Conservation (phyloP, 2,797 vertebrate species). For the Platyrinchus mystaceus region DNA sequence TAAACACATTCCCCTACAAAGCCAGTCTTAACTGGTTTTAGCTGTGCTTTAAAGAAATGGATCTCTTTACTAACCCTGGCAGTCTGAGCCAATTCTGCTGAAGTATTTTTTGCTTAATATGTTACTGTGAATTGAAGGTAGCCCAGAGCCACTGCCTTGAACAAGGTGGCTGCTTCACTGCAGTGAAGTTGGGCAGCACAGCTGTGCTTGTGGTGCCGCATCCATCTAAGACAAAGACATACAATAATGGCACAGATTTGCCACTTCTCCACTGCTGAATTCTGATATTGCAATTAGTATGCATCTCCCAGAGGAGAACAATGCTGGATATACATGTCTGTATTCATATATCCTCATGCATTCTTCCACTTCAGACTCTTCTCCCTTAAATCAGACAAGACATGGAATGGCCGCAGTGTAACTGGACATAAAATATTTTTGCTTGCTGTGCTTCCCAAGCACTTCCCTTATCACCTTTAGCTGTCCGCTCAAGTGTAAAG, state of each 20-base stretch:
- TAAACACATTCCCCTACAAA: background rate
- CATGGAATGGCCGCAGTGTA: background rate
- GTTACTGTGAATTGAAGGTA: background rate
- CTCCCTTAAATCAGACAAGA: background rate
- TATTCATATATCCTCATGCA: background rate
- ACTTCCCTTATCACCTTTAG: slow-evolving; percentile 25
- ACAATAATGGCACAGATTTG: background rate
- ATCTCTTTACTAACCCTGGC: background rate
- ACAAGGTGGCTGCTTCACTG: background rate
- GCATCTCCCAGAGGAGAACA: background rate
- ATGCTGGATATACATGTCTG: background rate
- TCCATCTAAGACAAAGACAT: background rate
- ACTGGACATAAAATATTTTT: background rate
- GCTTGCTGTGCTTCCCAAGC: background rate
- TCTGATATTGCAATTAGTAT: background rate
- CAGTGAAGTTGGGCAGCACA: background rate
- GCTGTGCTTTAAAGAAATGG: background rate
- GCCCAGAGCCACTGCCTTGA: background rate
- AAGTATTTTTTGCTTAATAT: background rate
- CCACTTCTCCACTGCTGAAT: background rate
- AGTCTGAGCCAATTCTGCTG: background rate
- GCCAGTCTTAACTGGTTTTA: background rate
- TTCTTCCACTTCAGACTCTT: background rate
- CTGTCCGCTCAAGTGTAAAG: slow-evolving; percentile 18
- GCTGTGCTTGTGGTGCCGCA: background rate